Conservation (phyloP, 2,113 vertebrate genomes). For the Nothocercus julius region DNA sequence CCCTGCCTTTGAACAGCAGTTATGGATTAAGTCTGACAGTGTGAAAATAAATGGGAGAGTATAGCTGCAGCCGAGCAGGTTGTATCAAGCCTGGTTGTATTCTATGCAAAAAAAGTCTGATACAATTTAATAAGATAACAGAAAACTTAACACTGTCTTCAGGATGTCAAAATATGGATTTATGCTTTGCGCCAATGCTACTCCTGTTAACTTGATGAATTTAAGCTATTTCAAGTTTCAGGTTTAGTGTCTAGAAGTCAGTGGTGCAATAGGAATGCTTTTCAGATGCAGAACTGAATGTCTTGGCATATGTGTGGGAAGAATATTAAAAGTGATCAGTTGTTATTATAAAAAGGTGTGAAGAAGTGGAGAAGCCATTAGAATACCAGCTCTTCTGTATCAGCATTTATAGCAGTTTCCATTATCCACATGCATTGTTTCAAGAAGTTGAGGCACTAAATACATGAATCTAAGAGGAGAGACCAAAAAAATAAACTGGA, state of each 20-base stretch:
- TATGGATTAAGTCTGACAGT: constrained; percentile 65
- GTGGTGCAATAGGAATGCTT: background rate
- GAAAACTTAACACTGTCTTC: constrained; percentile 40
- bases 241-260: background rate
- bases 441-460: background rate
- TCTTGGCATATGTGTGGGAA: background rate
- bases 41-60: constrained; percentile 61
- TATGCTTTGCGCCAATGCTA: background rate
- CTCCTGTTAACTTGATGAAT: constrained; percentile 37
- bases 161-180: constrained; percentile 56
- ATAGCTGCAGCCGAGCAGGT: constrained; percentile 45
- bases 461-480: background rate
- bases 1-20: constrained; percentile 25
- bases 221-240: constrained; percentile 6
- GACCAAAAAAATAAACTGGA: background rate
- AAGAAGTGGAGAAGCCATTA: background rate
- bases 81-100: constrained; percentile 53
- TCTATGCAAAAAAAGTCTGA: constrained; percentile 28
- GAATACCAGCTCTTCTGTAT: background rate
- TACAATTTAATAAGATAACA: constrained; percentile 65
- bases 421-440: background rate
- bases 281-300: background rate
- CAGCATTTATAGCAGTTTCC: background rate
- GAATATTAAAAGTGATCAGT: background rate
- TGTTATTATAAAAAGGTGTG: background rate